phyloP scores from a whole-genome alignment of 2,888 invertebrate species.

The Pristionchus fissidentatus region DNA sequence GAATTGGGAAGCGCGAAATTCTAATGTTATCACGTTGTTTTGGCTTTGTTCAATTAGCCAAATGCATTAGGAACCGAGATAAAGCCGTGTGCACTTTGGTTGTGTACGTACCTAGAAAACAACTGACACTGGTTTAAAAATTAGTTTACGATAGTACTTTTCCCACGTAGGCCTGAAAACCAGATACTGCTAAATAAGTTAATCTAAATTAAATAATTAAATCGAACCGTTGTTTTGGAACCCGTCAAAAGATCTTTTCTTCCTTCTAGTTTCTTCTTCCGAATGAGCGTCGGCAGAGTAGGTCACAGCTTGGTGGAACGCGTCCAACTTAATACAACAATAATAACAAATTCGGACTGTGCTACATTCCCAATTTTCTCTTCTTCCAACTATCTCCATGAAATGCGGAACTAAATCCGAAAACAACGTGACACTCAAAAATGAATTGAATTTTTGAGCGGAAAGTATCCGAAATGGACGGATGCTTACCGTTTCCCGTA shows the following conservation, averaged over 20 bases:
- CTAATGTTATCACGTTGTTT: too few relatives aligned
- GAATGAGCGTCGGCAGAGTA: constrained; percentile 70
- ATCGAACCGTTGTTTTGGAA: constrained; percentile 39
- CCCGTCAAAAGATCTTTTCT: constrained; percentile 46
- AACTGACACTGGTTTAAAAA: too few relatives aligned
- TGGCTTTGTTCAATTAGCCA: too few relatives aligned
- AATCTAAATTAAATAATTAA: too few relatives aligned
- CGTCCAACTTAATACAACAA: constrained; percentile 65
- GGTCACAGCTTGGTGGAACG: constrained; percentile 73
- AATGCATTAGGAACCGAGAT: too few relatives aligned
- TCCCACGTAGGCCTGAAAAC: too few relatives aligned
- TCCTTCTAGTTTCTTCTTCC: constrained; percentile 50
- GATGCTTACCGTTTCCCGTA: constrained; percentile 68
- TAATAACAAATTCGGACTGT: not conserved
- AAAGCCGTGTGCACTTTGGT: too few relatives aligned
- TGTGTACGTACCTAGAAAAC: too few relatives aligned
- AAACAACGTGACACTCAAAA: not conserved
- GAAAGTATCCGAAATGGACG: too few relatives aligned
- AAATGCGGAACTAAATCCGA: not conserved
- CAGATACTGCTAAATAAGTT: too few relatives aligned
- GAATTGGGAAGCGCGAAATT: too few relatives aligned
- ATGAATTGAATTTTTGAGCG: not conserved
- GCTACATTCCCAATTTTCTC: not conserved
- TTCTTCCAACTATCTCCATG: not conserved
- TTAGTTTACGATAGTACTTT: too few relatives aligned